These are phyloP conservation scores for Numenius phaeopus DNA, from an alignment of 2,797 vertebrate genomes.

Conservation along the genomic window DNA sequence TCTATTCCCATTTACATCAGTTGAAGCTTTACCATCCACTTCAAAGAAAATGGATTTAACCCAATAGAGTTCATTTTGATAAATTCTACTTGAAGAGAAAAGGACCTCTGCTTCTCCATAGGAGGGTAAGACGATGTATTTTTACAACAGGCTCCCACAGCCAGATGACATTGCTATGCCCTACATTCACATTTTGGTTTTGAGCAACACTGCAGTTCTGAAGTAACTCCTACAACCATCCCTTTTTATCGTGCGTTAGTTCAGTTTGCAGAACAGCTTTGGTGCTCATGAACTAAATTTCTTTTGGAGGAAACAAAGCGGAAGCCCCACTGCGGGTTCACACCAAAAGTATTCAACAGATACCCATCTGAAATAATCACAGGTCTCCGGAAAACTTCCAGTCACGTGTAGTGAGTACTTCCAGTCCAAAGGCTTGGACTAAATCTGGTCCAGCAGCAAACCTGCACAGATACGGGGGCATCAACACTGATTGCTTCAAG, in stretches of 20 bases:
- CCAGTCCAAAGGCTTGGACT: not conserved
- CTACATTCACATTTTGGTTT: not conserved
- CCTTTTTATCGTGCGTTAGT: not conserved
- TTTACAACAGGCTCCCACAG: slow-evolving; percentile 26
- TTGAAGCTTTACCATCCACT: slow-evolving; percentile 17
- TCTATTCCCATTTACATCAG: slow-evolving; percentile 45
- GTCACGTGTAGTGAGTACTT: not conserved
- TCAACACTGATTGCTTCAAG: not conserved
- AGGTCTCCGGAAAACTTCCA: not conserved
- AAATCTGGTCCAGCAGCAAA: not conserved
- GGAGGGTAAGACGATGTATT: slow-evolving; percentile 7
- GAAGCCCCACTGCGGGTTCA: not conserved
- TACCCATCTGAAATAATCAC: accelerated
- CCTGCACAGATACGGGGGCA: not conserved
- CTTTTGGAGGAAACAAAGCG: not conserved
- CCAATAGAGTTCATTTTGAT: not conserved
- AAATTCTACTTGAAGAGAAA: not conserved
- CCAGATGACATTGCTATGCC: slow-evolving; percentile 33
- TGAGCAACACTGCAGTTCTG: not conserved
- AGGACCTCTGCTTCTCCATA: not conserved
- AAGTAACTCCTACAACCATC: not conserved
- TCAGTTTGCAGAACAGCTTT: not conserved
- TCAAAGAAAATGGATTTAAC: slow-evolving; percentile 59
- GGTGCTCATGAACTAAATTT: not conserved
- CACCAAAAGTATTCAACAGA: not conserved